Conservation (phyloP, 2,888 invertebrate species). For the Lepidonotus clava region DNA sequence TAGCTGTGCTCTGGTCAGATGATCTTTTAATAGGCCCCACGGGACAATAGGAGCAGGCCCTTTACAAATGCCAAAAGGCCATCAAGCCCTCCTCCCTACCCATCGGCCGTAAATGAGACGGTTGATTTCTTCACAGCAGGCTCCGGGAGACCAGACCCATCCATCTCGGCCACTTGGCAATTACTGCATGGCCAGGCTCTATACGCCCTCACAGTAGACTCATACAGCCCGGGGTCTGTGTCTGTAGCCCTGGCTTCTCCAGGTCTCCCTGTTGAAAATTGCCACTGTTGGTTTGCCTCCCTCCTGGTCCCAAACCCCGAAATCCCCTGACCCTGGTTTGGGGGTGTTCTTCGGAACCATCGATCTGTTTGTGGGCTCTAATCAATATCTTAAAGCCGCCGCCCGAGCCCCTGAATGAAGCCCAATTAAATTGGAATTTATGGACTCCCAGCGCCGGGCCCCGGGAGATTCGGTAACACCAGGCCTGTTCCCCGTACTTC, state of each 20-base stretch:
- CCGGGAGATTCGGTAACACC: background rate
- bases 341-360: background rate
- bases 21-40: conserved; percentile 5
- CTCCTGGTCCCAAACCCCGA: no score
- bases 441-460: conserved; percentile 18
- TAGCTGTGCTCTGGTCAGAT: background rate
- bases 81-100: background rate
- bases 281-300: no score
- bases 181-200: background rate
- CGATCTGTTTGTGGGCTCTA: conserved; percentile 37
- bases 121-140: background rate
- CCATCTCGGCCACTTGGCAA: background rate
- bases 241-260: background rate
- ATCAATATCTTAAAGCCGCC: conserved; percentile 44
- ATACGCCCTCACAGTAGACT: background rate
- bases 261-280: no score
- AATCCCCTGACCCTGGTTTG: no score
- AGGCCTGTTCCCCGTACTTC: background rate
- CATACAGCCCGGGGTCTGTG: background rate
- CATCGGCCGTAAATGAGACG: conserved; percentile 7
- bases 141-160: background rate
- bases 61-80: background rate
- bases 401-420: conserved; percentile 18
- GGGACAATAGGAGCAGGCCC: background rate
- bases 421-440: conserved; percentile 47